phyloP scores from a whole-genome alignment of 1,140 invertebrate species.

The Triops cancriformis region DNA sequence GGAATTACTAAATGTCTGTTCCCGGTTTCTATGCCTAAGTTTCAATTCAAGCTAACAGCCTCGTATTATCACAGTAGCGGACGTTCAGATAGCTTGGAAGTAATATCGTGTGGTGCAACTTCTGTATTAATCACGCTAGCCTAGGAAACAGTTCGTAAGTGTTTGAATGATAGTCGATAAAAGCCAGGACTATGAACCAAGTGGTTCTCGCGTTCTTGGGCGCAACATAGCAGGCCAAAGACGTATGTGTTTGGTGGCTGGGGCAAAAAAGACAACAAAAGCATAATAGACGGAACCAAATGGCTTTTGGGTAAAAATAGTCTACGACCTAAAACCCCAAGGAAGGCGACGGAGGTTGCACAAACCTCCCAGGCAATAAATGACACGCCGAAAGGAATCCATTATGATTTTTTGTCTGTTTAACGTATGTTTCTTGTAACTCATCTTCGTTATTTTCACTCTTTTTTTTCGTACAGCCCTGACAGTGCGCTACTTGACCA shows the following conservation, averaged over 20 bases:
- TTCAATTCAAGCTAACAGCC: too few species aligned
- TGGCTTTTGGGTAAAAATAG: slow-evolving; percentile 14
- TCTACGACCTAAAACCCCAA: not conserved
- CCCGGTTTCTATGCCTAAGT: too few species aligned
- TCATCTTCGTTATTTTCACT: slow-evolving; percentile 22
- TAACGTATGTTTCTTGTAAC: slow-evolving; percentile 7
- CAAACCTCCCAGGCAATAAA: not conserved
- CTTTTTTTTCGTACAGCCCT: slow-evolving; percentile 50
- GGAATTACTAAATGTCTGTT: too few species aligned
- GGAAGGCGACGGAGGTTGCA: not conserved
- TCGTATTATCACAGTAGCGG: too few species aligned
- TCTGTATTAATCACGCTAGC: not conserved
- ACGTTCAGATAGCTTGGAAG: not conserved
- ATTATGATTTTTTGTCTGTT: slow-evolving; percentile 12
- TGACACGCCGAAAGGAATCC: slow-evolving; percentile 4
- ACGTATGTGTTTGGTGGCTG: slow-evolving; percentile 11
- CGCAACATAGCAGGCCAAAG: slow-evolving; percentile 1
- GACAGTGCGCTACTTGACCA: slow-evolving; percentile 79
- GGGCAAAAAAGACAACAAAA: slow-evolving; percentile 10
- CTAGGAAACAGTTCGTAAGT: not conserved
- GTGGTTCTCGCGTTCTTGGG: not conserved
- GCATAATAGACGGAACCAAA: slow-evolving; percentile 10
- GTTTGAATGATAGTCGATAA: not conserved
- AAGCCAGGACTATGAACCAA: not conserved
- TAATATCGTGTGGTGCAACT: not conserved